Conservation (phyloP, 2,113 vertebrate genomes). For the Mionectes macconnelli region DNA sequence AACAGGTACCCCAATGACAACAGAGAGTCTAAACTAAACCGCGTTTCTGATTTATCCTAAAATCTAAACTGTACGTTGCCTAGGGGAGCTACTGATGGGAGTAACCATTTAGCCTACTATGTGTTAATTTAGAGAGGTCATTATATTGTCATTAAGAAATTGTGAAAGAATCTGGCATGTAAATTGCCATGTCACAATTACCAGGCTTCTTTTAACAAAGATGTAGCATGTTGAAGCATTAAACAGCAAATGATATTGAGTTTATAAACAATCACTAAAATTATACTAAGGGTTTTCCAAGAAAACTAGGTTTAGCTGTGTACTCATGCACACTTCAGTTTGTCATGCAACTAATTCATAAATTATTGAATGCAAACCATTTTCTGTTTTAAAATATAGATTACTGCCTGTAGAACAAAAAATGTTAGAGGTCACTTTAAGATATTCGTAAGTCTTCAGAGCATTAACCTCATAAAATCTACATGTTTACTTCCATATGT, state of each 20-base stretch:
- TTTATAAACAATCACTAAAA: neutral
- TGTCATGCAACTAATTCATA: conserved; percentile 56
- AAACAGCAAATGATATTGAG: fast-evolving
- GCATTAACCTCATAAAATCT: conserved; percentile 42
- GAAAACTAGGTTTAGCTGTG: conserved; percentile 25
- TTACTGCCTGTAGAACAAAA: conserved; percentile 54
- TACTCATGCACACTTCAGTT: conserved; percentile 24
- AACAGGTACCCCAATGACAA: neutral
- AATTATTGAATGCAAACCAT: conserved; percentile 41
- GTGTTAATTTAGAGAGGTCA: neutral
- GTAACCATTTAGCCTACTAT: neutral
- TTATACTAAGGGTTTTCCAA: neutral
- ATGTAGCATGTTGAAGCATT: neutral
- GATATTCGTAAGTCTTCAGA: conserved; percentile 13
- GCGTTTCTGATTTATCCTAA: neutral
- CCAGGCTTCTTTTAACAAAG: neutral
- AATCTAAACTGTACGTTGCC: neutral
- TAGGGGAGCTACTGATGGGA: neutral
- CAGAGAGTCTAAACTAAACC: neutral
- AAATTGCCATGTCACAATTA: neutral
- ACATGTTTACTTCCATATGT: neutral
- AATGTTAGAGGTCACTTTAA: conserved; percentile 21
- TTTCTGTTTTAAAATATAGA: conserved; percentile 55
- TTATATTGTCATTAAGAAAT: neutral
- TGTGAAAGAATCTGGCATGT: neutral